Evolutionary conservation across 2,797 vertebrate genomes (phyloP).

Genomic region (Chloroceryle amazona): DNA sequence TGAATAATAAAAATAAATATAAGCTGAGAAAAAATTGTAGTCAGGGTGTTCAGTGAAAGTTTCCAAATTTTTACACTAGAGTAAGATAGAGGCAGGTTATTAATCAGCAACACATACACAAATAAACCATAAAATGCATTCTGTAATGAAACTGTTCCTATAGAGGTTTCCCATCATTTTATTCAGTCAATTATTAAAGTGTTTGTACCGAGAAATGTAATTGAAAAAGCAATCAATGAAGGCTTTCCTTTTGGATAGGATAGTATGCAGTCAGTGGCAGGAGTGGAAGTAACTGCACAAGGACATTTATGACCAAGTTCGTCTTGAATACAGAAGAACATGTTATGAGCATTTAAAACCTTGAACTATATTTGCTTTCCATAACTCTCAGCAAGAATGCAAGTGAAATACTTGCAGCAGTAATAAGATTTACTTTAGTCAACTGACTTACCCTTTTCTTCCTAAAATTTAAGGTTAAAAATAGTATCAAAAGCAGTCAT

Average conservation of each 20-base stretch:
- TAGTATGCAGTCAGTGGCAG: background rate
- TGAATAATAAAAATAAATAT: background rate
- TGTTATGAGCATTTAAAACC: background rate
- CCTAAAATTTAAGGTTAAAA: background rate
- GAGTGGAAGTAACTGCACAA: background rate
- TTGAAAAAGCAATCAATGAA: slow-evolving; percentile 53
- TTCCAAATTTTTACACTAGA: background rate
- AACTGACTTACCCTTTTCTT: background rate
- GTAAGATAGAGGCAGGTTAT: background rate
- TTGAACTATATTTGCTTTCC: background rate
- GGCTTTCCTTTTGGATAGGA: background rate
- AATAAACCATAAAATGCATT: slow-evolving; percentile 29
- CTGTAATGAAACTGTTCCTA: background rate
- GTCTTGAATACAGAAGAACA: background rate
- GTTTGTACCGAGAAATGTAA: slow-evolving; percentile 43
- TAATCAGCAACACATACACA: slow-evolving; percentile 10
- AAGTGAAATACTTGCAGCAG: background rate
- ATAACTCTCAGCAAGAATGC: background rate
- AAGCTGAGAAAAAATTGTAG: background rate
- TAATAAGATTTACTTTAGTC: background rate
- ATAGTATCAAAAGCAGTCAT: background rate
- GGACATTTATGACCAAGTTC: background rate
- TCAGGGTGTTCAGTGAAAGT: background rate
- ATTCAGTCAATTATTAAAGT: slow-evolving; percentile 50
- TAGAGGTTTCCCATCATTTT: slow-evolving; percentile 34